Evolutionary conservation across 2,113 vertebrate species (phyloP).

Genomic region (Elgaria multicarinata): DNA sequence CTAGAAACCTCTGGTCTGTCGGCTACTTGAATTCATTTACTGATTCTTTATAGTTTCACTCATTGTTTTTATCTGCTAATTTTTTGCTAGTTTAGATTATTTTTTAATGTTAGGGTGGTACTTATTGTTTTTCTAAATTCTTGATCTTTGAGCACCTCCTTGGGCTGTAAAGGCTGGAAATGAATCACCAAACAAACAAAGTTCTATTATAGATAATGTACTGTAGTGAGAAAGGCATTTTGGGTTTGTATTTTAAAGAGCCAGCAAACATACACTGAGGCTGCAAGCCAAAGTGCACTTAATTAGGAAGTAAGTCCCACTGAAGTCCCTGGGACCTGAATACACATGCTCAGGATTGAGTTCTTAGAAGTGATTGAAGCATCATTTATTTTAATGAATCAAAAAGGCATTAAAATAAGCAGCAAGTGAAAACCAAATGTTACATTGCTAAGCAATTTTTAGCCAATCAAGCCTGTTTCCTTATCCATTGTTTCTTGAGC

Average conservation of each 20-base stretch:
- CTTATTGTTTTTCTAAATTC: too few relatives aligned
- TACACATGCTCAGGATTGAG: not conserved
- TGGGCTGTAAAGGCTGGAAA: too few relatives aligned
- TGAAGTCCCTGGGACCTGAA: not conserved
- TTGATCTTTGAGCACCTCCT: too few relatives aligned
- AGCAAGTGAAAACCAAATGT: not conserved
- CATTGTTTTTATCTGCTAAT: not conserved
- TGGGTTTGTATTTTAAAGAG: not conserved
- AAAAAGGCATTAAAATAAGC: not conserved
- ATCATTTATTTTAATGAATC: not conserved
- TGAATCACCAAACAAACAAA: too few relatives aligned
- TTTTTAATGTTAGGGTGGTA: too few relatives aligned
- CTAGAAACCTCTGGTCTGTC: too few relatives aligned
- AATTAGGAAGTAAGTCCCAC: not conserved
- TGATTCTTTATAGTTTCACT: not conserved
- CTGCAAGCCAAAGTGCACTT: too few relatives aligned
- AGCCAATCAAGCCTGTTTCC: not conserved
- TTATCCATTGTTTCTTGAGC: slow-evolving; percentile 15
- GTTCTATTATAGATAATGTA: not conserved
- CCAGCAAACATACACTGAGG: not conserved
- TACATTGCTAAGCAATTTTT: not conserved
- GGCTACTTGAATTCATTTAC: too few relatives aligned
- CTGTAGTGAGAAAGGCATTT: not conserved
- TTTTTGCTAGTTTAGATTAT: not conserved
- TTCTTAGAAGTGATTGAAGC: not conserved